phyloP scores from a whole-genome alignment of 2,888 invertebrate genomes.

The Dione vanillae region DNA sequence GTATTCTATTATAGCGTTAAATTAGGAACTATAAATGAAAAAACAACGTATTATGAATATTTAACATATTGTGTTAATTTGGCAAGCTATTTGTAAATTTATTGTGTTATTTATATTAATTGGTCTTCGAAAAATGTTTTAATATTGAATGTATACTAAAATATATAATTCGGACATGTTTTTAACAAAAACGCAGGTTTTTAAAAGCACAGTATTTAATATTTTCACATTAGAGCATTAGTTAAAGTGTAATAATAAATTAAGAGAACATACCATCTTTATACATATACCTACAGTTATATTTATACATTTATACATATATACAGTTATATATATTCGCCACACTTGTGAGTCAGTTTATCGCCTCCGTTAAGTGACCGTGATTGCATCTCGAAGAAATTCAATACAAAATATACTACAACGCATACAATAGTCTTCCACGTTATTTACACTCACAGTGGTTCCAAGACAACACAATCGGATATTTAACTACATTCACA shows the following conservation, averaged over 20 bases:
- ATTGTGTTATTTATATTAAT: background rate
- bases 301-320: too few relatives aligned
- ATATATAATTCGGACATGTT: too few relatives aligned
- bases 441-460: slow-evolving; percentile 42
- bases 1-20: slow-evolving; percentile 51
- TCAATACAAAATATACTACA: slow-evolving; percentile 54
- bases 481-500: slow-evolving; percentile 29
- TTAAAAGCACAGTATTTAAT: too few relatives aligned
- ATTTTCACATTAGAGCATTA: too few relatives aligned
- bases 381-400: slow-evolving; percentile 55
- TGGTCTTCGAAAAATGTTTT: background rate
- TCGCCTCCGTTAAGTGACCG: slow-evolving; percentile 64
- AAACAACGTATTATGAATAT: slow-evolving; percentile 33
- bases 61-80: background rate
- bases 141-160: too few relatives aligned
- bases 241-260: too few relatives aligned
- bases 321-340: slow-evolving; percentile 9
- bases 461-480: slow-evolving; percentile 40
- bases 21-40: slow-evolving; percentile 47
- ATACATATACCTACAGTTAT: too few relatives aligned
- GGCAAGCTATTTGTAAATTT: background rate
- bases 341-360: slow-evolving; percentile 52
- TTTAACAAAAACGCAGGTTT: too few relatives aligned
- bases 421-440: slow-evolving; percentile 44
- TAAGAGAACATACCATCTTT: too few relatives aligned